A percentile compares a stretch with the other conserved stretches of the same genome.
These are phyloP conservation scores for Psophia crepitans DNA, from an alignment of 2,113 vertebrate species.

Conservation along the genomic window DNA sequence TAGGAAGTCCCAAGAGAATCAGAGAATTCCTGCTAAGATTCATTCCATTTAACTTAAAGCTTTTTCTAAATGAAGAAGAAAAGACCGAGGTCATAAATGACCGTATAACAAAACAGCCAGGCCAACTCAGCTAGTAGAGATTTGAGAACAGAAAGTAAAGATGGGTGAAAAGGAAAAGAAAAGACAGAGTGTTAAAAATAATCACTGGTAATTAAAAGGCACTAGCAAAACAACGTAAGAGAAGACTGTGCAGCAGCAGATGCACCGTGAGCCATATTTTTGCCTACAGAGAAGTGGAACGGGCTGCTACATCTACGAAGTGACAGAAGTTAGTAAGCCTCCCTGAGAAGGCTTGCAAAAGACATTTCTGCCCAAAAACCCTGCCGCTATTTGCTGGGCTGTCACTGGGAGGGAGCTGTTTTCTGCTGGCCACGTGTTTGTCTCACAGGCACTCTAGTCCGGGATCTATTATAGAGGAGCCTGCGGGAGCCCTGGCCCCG, in stretches of 20 bases:
- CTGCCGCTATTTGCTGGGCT: neutral
- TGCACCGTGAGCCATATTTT: accelerated
- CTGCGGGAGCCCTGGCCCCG: accelerated
- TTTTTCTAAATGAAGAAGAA: neutral
- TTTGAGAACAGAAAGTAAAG: neutral
- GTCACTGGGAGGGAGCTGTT: neutral
- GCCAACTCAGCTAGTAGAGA: neutral
- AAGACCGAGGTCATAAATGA: neutral
- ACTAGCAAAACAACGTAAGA: neutral
- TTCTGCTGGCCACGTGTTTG: neutral
- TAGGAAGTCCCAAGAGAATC: neutral
- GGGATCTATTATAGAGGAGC: neutral
- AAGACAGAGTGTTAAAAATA: neutral
- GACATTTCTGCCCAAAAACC: neutral
- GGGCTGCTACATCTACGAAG: neutral
- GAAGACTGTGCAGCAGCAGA: neutral
- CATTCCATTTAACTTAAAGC: neutral
- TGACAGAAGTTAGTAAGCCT: neutral
- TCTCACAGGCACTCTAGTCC: neutral
- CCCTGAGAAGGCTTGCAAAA: neutral
- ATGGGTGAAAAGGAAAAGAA: neutral
- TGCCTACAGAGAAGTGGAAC: neutral
- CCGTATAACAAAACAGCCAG: neutral
- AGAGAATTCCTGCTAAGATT: neutral
- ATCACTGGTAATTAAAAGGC: neutral